These are phyloP conservation scores for Sternotherus odoratus DNA, from an alignment of 2,797 vertebrate genomes.

Conservation along the genomic window DNA sequence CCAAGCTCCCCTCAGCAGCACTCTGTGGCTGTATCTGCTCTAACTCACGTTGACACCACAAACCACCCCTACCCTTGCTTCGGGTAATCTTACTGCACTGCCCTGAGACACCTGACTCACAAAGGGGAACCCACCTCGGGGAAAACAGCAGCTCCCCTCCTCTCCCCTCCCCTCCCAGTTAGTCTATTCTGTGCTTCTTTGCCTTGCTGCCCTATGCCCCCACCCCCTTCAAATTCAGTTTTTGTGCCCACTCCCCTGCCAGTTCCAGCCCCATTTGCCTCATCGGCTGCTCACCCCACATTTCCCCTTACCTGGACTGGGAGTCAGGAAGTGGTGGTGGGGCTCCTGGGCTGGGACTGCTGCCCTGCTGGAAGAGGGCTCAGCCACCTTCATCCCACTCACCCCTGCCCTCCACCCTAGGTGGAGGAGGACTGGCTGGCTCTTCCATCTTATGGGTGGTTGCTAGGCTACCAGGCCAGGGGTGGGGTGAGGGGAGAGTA, in stretches of 20 bases:
- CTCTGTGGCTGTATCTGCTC: neutral
- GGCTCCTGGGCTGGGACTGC: too few relatives aligned
- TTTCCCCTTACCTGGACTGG: neutral
- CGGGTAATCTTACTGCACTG: neutral
- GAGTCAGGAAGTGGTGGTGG: neutral
- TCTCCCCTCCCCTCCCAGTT: neutral
- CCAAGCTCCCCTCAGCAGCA: neutral
- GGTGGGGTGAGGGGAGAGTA: fast-evolving
- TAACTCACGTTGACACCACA: neutral
- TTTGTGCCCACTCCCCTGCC: too few relatives aligned
- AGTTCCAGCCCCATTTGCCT: too few relatives aligned
- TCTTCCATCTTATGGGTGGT: neutral
- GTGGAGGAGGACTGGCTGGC: too few relatives aligned
- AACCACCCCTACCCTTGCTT: neutral
- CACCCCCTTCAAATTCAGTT: too few relatives aligned
- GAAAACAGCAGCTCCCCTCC: neutral
- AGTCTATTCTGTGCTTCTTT: neutral
- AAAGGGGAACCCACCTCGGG: neutral
- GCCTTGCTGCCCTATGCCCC: neutral
- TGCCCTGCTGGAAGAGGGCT: neutral
- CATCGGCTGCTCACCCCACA: neutral
- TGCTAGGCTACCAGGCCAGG: neutral
- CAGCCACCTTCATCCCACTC: neutral
- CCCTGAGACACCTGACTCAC: neutral
- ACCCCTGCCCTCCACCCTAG: neutral